These are phyloP conservation scores for Thunnus maccoyii DNA, from an alignment of 2,113 vertebrate species.

Conservation along the genomic window DNA sequence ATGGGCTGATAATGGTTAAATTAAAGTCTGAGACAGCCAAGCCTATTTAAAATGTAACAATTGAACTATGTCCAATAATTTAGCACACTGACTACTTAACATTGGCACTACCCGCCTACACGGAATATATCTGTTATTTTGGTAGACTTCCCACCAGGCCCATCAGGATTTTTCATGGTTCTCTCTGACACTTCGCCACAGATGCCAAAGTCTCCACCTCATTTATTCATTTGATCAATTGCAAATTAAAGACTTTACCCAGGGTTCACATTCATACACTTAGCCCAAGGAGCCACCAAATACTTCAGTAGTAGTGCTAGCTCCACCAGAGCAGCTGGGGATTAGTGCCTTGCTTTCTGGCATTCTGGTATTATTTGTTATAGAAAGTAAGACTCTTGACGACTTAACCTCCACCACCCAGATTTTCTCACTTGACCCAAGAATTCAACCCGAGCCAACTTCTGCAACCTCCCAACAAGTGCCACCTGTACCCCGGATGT, in stretches of 20 bases:
- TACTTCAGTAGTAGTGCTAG: not conserved
- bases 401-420: conserved; percentile 28
- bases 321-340: not conserved
- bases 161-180: no score
- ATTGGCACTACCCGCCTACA: no score
- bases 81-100: no score
- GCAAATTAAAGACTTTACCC: not conserved
- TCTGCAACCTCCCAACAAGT: not conserved
- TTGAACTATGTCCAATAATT: no score
- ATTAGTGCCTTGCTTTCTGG: not conserved
- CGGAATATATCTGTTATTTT: no score
- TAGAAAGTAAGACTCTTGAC: not conserved
- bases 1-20: no score
- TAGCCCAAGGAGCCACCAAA: not conserved
- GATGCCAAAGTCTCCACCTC: no score
- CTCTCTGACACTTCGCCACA: no score
- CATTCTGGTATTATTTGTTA: not conserved
- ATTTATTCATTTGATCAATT: no score
- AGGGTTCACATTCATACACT: not conserved
- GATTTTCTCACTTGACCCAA: conserved; percentile 8
- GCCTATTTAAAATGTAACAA: no score
- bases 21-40: no score
- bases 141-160: no score
- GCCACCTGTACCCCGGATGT: conserved; percentile 1
- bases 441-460: not conserved